Evolutionary conservation across 2,113 vertebrate genomes (phyloP).

Genomic region (Cercocebus atys): DNA sequence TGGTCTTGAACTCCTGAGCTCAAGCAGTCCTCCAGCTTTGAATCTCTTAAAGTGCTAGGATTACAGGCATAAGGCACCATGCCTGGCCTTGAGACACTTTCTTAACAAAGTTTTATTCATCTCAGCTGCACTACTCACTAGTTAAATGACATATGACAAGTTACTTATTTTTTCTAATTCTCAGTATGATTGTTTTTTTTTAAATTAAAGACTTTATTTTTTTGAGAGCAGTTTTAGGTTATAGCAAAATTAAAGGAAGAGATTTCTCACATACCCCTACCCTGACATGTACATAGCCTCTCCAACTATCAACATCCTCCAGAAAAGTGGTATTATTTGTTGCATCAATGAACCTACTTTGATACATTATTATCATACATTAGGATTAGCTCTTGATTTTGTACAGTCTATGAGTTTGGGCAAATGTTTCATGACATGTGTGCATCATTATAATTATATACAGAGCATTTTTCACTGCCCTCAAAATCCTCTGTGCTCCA

Average conservation of each 20-base stretch:
- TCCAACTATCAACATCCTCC: neutral
- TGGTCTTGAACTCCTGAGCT: no score
- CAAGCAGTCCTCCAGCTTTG: no score
- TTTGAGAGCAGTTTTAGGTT: neutral
- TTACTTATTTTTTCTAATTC: neutral
- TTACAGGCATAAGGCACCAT: no score
- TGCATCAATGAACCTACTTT: neutral
- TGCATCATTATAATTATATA: neutral
- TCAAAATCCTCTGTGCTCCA: neutral
- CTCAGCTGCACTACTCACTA: neutral
- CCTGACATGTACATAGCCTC: neutral
- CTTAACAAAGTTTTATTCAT: neutral
- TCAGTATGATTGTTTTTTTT: neutral
- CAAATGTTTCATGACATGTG: neutral
- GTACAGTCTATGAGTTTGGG: neutral
- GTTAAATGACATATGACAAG: neutral
- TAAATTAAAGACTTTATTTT: neutral
- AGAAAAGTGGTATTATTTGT: neutral
- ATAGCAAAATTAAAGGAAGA: neutral
- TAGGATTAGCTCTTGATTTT: neutral
- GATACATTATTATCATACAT: neutral
- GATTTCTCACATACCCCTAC: neutral
- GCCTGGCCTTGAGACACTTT: no score
- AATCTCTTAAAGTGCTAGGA: no score
- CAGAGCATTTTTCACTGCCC: neutral